Conservation (phyloP, 2,888 invertebrate genomes). For the Camponotus fellah region DNA sequence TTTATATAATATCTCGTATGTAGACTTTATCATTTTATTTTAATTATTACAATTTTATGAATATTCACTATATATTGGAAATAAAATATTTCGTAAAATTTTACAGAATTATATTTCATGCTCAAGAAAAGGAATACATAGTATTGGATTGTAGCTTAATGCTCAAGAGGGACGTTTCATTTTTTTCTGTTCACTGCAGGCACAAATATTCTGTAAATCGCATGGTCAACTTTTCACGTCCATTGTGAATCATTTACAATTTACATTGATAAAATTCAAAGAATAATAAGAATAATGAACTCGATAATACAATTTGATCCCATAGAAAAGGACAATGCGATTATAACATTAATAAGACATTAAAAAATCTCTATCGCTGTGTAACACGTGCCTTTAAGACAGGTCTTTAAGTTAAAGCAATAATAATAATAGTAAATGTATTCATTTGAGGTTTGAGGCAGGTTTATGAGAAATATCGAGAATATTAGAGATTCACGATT, state of each 20-base stretch:
- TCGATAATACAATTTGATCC: slow-evolving; percentile 15
- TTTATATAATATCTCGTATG: neutral
- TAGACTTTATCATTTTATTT: slow-evolving; percentile 40
- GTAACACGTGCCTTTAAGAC: slow-evolving; percentile 42
- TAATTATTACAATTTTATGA: slow-evolving; percentile 18
- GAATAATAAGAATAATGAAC: neutral
- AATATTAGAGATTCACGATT: slow-evolving; percentile 1
- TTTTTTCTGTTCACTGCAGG: slow-evolving; percentile 21
- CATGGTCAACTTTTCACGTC: slow-evolving; percentile 10
- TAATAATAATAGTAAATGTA: slow-evolving; percentile 29
- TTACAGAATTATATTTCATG: slow-evolving; percentile 21
- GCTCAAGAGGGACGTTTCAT: slow-evolving; percentile 16
- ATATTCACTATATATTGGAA: slow-evolving; percentile 8
- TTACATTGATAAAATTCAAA: slow-evolving; percentile 9
- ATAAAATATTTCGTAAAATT: slow-evolving; percentile 10
- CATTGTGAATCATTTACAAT: slow-evolving; percentile 13
- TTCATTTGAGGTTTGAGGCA: slow-evolving; percentile 20
- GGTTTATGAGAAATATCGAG: slow-evolving; percentile 9
- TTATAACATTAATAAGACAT: slow-evolving; percentile 23
- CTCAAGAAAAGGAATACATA: slow-evolving; percentile 4
- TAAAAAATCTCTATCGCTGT: slow-evolving; percentile 17
- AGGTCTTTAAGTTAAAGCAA: slow-evolving; percentile 31
- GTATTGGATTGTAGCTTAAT: slow-evolving; percentile 16
- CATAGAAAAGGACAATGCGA: slow-evolving; percentile 23
- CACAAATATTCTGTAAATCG: slow-evolving; percentile 32